These are phyloP conservation scores for Rissa tridactyla DNA, from an alignment of 2,113 vertebrate species.

Conservation along the genomic window DNA sequence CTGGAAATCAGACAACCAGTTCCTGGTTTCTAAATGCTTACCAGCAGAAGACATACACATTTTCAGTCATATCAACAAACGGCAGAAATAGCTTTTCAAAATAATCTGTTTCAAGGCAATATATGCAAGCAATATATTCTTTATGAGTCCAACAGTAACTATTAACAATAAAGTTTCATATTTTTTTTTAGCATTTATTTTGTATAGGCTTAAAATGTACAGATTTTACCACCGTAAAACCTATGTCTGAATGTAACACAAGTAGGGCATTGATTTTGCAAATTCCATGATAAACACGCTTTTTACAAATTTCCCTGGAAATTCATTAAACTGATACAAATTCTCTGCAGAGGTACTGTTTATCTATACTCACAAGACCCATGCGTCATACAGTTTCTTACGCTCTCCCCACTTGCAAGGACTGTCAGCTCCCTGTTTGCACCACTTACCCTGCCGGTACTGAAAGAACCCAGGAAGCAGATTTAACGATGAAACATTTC, in stretches of 20 bases:
- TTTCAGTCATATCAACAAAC: neutral
- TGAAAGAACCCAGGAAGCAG: constrained; percentile 78
- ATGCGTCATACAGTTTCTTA: neutral
- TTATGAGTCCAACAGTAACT: neutral
- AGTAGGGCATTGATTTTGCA: neutral
- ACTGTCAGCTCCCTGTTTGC: neutral
- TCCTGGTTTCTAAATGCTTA: neutral
- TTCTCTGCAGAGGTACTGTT: neutral
- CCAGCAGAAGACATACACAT: neutral
- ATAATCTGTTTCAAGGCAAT: neutral
- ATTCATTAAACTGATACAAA: neutral
- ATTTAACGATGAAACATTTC: constrained; percentile 74
- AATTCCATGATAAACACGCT: neutral
- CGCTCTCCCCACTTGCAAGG: fast-evolving
- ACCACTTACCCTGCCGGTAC: constrained; percentile 81
- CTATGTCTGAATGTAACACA: neutral
- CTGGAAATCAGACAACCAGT: neutral
- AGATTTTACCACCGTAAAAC: neutral
- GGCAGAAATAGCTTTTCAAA: neutral
- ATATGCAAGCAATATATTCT: neutral
- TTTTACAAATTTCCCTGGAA: neutral
- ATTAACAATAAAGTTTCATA: neutral
- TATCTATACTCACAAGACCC: neutral
- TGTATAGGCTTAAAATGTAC: neutral
- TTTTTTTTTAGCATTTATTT: neutral